Conservation (phyloP, 1,140 invertebrate genomes). For the Bursaphelenchus mucronatus region DNA sequence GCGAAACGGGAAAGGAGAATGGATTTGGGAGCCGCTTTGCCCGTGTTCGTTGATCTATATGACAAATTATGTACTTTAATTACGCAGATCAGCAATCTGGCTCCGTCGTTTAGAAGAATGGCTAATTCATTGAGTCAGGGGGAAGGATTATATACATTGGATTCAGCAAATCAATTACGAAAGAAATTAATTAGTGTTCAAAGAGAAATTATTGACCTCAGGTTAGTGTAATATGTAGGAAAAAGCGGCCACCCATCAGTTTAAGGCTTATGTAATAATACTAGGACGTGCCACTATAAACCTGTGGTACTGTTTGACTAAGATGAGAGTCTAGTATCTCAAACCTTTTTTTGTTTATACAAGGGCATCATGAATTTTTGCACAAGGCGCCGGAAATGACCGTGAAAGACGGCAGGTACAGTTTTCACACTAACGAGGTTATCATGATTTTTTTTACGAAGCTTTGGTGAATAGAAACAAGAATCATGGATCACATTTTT, state of each 20-base stretch:
- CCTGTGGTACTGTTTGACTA: too few relatives aligned
- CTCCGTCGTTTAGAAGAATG: constrained; percentile 81
- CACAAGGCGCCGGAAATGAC: too few relatives aligned
- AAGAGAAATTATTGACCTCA: constrained; percentile 76
- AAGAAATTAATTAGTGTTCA: constrained; percentile 78
- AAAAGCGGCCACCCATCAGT: too few relatives aligned
- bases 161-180: constrained; percentile 76
- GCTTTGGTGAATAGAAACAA: constrained; percentile 9
- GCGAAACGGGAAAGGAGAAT: constrained; percentile 75
- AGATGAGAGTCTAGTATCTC: too few relatives aligned
- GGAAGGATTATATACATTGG: constrained; percentile 77
- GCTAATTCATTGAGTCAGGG: constrained; percentile 72
- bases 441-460: constrained; percentile 1
- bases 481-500: too few relatives aligned
- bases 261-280: too few relatives aligned
- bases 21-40: constrained; percentile 73
- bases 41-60: constrained; percentile 76
- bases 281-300: too few relatives aligned
- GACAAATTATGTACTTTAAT: constrained; percentile 73
- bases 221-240: constrained; percentile 62
- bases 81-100: constrained; percentile 72
- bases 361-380: too few relatives aligned
- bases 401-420: too few relatives aligned
- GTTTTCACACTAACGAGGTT: too few relatives aligned
- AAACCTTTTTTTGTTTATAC: too few relatives aligned